These are phyloP conservation scores for Chiloscyllium punctatum DNA, from an alignment of 2,797 vertebrate genomes.

Conservation along the genomic window DNA sequence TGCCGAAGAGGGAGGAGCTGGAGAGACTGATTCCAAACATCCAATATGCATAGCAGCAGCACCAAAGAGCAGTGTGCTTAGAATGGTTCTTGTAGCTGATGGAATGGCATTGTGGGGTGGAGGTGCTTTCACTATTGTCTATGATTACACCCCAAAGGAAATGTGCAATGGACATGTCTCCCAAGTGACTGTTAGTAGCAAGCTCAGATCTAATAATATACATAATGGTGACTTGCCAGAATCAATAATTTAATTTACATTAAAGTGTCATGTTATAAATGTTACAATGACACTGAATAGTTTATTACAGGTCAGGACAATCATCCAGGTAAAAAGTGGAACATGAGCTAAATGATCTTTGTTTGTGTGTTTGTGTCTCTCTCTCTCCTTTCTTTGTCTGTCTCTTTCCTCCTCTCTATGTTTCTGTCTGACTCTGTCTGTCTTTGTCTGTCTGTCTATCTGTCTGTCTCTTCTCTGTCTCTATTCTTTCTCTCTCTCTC, in stretches of 20 bases:
- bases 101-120: not conserved
- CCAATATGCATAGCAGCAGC: not conserved
- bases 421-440: too few species aligned
- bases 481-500: not conserved
- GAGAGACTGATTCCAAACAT: not conserved
- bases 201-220: not conserved
- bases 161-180: not conserved
- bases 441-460: too few species aligned
- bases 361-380: too few species aligned
- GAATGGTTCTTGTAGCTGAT: not conserved
- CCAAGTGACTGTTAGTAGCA: not conserved
- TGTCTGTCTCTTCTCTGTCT: not conserved
- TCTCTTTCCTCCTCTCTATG: too few species aligned
- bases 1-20: not conserved
- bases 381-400: too few species aligned
- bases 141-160: not conserved
- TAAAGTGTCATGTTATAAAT: not conserved
- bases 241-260: not conserved
- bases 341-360: not conserved
- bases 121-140: not conserved
- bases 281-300: not conserved
- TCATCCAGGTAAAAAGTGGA: not conserved
- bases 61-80: not conserved
- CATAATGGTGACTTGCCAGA: not conserved
- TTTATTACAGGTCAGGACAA: not conserved